phyloP scores from a whole-genome alignment of 2,888 invertebrate genomes.

The Cephus nigrinus region DNA sequence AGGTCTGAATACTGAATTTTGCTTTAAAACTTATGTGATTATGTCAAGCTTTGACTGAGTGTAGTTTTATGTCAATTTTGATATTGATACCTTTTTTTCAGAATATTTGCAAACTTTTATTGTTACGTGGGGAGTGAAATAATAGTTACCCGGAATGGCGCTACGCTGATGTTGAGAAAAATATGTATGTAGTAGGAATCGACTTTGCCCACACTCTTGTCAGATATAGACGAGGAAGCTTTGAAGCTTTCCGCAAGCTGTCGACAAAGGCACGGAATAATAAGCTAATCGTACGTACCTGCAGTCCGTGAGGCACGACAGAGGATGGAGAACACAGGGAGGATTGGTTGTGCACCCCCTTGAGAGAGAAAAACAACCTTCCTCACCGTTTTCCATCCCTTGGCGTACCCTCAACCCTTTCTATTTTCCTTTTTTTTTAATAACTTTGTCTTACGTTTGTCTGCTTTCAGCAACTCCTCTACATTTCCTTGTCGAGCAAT shows the following conservation, averaged over 20 bases:
- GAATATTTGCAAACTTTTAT: not conserved
- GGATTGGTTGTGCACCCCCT: not conserved
- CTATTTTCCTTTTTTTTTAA: not conserved
- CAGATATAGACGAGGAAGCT: slow-evolving; percentile 22
- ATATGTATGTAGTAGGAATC: not conserved
- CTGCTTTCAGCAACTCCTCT: not conserved
- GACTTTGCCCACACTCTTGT: not conserved
- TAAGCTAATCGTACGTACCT: slow-evolving; percentile 50
- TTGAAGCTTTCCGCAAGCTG: slow-evolving; percentile 38
- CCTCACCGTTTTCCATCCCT: not conserved
- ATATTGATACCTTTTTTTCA: not conserved
- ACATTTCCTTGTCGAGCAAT: not conserved
- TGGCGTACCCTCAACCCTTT: not conserved
- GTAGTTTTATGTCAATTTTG: not conserved
- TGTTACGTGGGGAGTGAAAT: not conserved
- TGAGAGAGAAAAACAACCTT: not conserved
- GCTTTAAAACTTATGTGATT: not conserved
- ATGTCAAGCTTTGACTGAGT: not conserved
- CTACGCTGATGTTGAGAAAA: not conserved
- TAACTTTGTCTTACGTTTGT: not conserved
- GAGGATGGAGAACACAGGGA: slow-evolving; percentile 11
- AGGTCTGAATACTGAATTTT: too few relatives aligned
- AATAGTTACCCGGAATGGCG: not conserved
- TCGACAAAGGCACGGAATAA: slow-evolving; percentile 56
- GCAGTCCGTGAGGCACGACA: not conserved